phyloP scores from a whole-genome alignment of 2,797 vertebrate genomes.

The Ciconia nigra region DNA sequence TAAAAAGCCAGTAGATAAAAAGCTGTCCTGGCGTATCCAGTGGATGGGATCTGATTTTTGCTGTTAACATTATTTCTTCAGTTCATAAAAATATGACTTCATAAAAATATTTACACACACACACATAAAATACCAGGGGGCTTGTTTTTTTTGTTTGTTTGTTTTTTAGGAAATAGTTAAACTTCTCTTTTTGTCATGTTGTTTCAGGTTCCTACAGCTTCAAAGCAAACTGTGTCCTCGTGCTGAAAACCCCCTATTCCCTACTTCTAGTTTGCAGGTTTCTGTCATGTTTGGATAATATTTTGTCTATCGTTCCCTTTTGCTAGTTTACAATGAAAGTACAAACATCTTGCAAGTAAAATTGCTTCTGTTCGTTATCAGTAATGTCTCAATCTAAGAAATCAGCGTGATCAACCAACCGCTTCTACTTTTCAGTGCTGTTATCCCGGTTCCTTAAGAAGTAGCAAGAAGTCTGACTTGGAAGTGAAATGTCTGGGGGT shows the following conservation, averaged over 20 bases:
- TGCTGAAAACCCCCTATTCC: neutral
- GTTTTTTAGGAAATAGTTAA: neutral
- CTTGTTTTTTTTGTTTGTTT: too few species aligned
- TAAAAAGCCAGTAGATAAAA: neutral
- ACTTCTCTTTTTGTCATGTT: neutral
- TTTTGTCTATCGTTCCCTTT: neutral
- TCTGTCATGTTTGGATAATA: neutral
- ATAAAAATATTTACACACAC: neutral
- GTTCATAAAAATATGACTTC: neutral
- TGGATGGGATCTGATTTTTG: neutral
- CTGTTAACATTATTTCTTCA: neutral
- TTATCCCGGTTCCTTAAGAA: neutral
- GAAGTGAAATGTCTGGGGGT: neutral
- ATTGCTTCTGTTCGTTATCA: neutral
- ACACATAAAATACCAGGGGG: neutral
- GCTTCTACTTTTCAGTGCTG: neutral
- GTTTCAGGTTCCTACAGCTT: neutral
- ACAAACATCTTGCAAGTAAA: neutral
- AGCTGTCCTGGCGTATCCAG: neutral
- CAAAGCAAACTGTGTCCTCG: neutral
- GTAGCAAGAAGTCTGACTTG: neutral
- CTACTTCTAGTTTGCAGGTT: neutral
- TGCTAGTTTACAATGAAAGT: neutral
- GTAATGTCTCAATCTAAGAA: neutral
- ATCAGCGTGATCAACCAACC: accelerated